Base-by-base conservation (phyloP, 2,888 invertebrate species). In the Paralinhomoeus sp. region DNA sequence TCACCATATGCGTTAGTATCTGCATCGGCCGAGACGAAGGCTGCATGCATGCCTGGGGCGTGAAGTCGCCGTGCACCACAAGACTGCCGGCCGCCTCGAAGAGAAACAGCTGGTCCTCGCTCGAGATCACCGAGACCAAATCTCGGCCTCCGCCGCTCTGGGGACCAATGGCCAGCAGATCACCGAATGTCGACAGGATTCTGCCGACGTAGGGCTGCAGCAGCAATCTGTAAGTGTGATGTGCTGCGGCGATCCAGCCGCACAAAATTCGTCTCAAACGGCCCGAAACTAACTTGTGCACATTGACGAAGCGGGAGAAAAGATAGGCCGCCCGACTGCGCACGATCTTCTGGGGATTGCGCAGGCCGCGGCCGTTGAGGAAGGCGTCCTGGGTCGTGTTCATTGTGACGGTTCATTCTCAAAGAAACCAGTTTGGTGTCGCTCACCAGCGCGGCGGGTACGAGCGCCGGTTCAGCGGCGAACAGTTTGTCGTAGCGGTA, bases 401-500 rank as follows among this genome's bases (percentile, higher is more conserved):
- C n/a, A n/a, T n/a, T n/a, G n/a, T n/a, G n/a, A n/a, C n/a, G n/a
- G n/a, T n/a, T n/a, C n/a, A n/a, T n/a, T n/a, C n/a, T n/a, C n/a
- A n/a, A n/a, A n/a, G n/a, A n/a, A n/a, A n/a, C n/a, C n/a, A n/a
- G n/a, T n/a, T n/a, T n/a, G n/a, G n/a, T n/a, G n/a, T n/a, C n/a
- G n/a, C 50, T 48, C 51, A 67, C 64, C 51, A 71, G 52, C 21
- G 66, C 64, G 45, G 62, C 61, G 17, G 64, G 63, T 45, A 70
- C 62, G 50, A 65, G 63, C 39, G 66, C 62, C 3, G 68, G 63
- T 49, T 70, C 67, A 34, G 60, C 58, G 18, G 56, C 53, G 52
- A 72, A 70, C 57, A 70, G 69, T 53, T 67, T 70, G 48, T 71
- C 71, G 50, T 71, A 72, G 24, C 72, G 64, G n/a, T 63, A 63